Evolutionary conservation across 2,888 invertebrate genomes (phyloP).

Genomic region (Drosophila greeni): DNA sequence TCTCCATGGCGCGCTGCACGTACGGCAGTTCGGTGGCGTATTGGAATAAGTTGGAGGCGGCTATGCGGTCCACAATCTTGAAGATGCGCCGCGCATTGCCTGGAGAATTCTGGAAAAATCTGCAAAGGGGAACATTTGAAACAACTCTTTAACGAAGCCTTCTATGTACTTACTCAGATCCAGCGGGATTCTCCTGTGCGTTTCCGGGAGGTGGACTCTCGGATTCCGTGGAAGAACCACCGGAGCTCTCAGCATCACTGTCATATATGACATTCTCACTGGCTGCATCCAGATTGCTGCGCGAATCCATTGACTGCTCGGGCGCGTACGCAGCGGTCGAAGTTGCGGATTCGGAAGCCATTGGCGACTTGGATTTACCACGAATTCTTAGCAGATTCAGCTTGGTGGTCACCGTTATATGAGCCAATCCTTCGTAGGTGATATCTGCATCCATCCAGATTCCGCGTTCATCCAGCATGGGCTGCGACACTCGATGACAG

Average conservation of each 20-base stretch:
- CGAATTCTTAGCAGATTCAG: constrained; percentile 81
- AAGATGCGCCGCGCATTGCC: constrained; percentile 78
- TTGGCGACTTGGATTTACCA: constrained; percentile 55
- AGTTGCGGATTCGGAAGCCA: constrained; percentile 14
- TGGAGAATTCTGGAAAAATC: constrained; percentile 74
- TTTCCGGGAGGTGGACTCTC: constrained; percentile 65
- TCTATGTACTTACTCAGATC: constrained; percentile 64
- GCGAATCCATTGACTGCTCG: constrained; percentile 35
- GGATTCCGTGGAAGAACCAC: constrained; percentile 77
- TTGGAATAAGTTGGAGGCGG: constrained; percentile 80
- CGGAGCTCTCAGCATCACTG: constrained; percentile 78
- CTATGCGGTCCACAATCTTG: constrained; percentile 78
- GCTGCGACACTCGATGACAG: constrained; percentile 82
- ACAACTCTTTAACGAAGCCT: neutral
- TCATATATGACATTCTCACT: constrained; percentile 75
- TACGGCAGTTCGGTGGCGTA: constrained; percentile 83
- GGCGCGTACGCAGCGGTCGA: constrained; percentile 8
- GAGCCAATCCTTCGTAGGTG: constrained; percentile 85
- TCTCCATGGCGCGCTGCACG: constrained; percentile 87
- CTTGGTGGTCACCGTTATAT: constrained; percentile 90
- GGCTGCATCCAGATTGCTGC: constrained; percentile 36
- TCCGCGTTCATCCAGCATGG: constrained; percentile 87
- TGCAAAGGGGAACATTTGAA: constrained; percentile 17
- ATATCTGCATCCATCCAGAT: constrained; percentile 91
- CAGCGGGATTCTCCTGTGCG: constrained; percentile 42